Evolutionary conservation across 2,113 vertebrate species (phyloP), one percentile per base, ranked within the genome.

Genomic region (Eclectus roratus): DNA sequence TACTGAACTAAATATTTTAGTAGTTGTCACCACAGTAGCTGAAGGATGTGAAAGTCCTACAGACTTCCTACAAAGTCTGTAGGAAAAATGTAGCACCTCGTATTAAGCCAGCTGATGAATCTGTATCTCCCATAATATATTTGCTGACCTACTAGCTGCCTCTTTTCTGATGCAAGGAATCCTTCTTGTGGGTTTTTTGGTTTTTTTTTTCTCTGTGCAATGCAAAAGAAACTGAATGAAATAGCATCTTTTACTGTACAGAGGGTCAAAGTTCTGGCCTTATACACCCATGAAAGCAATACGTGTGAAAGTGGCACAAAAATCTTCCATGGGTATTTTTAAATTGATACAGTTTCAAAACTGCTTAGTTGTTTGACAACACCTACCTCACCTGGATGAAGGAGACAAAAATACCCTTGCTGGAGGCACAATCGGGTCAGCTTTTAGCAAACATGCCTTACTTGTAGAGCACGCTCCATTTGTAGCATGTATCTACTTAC

Each of bases 281-380:
- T n/a, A 55, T 1, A 70, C 6, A 78, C 7, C 9, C 0, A 0
- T 44, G 35, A 85, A 91, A 91, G 29, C 41, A 56, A 0, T 31
- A 35, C 2, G 2, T n/a, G 25, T 55, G 39, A 85, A 95, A 85
- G 52, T 18, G 27, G 7, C 33, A 52, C 70, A 35, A 61, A 81
- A 76, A 27, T 27, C 47, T 89, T 33, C 35, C 17, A 21, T 0
- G 17, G 35, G 17, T 60, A 46, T 53, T 84, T 91, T 73, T 84
- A 35, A 93, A 78, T 6, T 2, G 3, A 55, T 56, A 27, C 6
- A 28, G 5, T 64, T 61, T 41, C 33, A 85, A 82, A 91, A 89
- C 58, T 68, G 52, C 65, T 61, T 64, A 39, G 7, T 82, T 65
- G 35, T 46, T 66, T 35, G 64, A 24, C 24, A 68, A n/a, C 49